Percentiles rank a stretch among this genome's conserved stretches.
These are phyloP conservation scores for Whitmania pigra DNA, from an alignment of 1,140 invertebrate species.

Conservation along the genomic window DNA sequence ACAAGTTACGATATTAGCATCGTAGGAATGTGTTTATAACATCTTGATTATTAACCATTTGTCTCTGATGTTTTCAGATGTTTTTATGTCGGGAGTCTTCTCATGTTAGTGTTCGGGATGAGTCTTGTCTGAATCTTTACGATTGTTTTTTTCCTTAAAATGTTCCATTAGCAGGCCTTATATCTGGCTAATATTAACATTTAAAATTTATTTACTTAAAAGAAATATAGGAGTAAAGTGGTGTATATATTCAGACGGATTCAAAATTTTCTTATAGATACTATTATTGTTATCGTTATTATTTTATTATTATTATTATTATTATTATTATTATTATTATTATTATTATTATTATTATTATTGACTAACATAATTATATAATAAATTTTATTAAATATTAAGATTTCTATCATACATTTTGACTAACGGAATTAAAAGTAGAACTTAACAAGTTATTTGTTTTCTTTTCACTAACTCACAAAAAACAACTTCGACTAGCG, in stretches of 20 bases:
- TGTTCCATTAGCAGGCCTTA: conserved; percentile 4
- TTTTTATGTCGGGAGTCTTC: too few relatives aligned
- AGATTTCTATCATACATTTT: not conserved
- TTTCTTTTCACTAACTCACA: not conserved
- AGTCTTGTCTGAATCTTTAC: conserved; percentile 22
- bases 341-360: too few relatives aligned
- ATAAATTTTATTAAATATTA: not conserved
- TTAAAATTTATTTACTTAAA: too few relatives aligned
- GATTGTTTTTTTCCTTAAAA: conserved; percentile 24
- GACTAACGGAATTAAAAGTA: not conserved
- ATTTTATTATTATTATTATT: too few relatives aligned
- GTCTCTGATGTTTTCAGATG: too few relatives aligned
- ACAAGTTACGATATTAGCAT: not conserved
- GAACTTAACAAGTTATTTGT: not conserved
- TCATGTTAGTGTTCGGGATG: too few relatives aligned
- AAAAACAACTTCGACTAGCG: not conserved
- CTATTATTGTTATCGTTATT: too few relatives aligned
- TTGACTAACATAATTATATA: too few relatives aligned
- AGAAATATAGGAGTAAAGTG: not conserved
- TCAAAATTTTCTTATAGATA: too few relatives aligned
- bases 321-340: too few relatives aligned
- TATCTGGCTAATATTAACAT: too few relatives aligned
- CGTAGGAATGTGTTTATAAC: conserved; percentile 13
- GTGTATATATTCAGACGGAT: not conserved
- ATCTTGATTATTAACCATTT: too few relatives aligned